Conservation (phyloP, 2,113 vertebrate genomes). For the Anhinga rufa region DNA sequence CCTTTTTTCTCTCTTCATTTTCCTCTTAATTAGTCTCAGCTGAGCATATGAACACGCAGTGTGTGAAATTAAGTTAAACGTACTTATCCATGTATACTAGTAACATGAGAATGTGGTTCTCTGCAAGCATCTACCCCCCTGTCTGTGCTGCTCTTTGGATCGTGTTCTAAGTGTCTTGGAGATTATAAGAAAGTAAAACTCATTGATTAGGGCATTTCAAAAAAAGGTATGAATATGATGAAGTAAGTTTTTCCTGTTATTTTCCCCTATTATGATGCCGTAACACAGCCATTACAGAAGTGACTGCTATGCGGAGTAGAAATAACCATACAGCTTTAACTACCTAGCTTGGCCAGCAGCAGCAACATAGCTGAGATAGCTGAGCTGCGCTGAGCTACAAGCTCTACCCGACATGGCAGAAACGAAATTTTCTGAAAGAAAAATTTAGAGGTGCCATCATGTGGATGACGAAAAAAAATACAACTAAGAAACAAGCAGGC, state of each 20-base stretch:
- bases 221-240: not conserved
- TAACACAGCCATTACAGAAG: not conserved
- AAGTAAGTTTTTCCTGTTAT: not conserved
- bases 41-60: rapidly evolving
- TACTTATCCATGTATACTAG: not conserved
- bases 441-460: not conserved
- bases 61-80: not conserved
- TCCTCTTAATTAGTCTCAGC: not conserved
- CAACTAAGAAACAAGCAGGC: not conserved
- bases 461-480: not conserved
- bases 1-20: not conserved
- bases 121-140: not conserved
- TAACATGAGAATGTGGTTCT: not conserved
- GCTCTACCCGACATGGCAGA: rapidly evolving
- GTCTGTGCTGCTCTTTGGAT: not conserved
- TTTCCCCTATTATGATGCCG: not conserved
- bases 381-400: not conserved
- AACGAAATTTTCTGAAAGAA: not conserved
- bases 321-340: not conserved
- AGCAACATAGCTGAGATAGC: not conserved
- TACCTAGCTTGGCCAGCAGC: not conserved
- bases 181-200: not conserved
- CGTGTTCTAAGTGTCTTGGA: not conserved
- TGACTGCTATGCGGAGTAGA: not conserved
- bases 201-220: not conserved